These are phyloP conservation scores for Carapus acus DNA, from an alignment of 2,797 vertebrate genomes.

Conservation along the genomic window DNA sequence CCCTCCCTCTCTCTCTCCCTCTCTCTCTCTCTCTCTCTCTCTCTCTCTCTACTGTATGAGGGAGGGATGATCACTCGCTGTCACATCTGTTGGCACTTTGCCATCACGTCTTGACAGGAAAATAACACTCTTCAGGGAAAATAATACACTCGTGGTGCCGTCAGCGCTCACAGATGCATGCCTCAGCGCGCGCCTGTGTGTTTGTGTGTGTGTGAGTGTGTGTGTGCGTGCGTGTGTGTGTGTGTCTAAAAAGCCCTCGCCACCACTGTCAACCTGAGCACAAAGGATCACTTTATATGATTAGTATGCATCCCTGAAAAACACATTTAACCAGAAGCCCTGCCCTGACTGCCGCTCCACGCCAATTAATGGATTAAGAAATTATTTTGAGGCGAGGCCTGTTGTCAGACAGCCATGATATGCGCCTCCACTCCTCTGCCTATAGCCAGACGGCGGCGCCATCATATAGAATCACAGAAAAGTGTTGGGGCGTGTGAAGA, in stretches of 20 bases:
- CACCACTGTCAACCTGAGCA: slow-evolving; percentile 67
- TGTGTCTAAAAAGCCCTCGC: slow-evolving; percentile 64
- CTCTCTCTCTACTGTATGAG: slow-evolving; percentile 53
- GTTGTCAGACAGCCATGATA: slow-evolving; percentile 67
- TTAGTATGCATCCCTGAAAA: slow-evolving; percentile 74
- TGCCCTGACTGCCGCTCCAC: slow-evolving; percentile 63
- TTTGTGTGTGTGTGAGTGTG: too few species aligned
- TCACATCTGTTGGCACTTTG: slow-evolving; percentile 73
- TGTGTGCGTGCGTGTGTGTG: slow-evolving; percentile 26
- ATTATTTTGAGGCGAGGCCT: slow-evolving; percentile 66
- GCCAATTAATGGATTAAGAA: slow-evolving; percentile 75
- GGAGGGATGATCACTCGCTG: slow-evolving; percentile 68
- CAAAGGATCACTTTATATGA: slow-evolving; percentile 75
- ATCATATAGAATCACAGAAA: too few species aligned
- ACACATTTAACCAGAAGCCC: slow-evolving; percentile 68
- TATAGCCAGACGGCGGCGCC: too few species aligned
- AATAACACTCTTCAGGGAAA: slow-evolving; percentile 76
- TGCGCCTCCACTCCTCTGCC: too few species aligned
- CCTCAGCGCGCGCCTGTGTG: too few species aligned
- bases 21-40: slow-evolving; percentile 19
- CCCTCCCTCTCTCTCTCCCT: too few species aligned
- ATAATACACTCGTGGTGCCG: slow-evolving; percentile 68
- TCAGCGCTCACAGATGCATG: slow-evolving; percentile 63
- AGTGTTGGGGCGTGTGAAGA: too few species aligned
- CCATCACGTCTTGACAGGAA: slow-evolving; percentile 71